Evolutionary conservation across 2,113 vertebrate species (phyloP).

Genomic region (Cavia porcellus): DNA sequence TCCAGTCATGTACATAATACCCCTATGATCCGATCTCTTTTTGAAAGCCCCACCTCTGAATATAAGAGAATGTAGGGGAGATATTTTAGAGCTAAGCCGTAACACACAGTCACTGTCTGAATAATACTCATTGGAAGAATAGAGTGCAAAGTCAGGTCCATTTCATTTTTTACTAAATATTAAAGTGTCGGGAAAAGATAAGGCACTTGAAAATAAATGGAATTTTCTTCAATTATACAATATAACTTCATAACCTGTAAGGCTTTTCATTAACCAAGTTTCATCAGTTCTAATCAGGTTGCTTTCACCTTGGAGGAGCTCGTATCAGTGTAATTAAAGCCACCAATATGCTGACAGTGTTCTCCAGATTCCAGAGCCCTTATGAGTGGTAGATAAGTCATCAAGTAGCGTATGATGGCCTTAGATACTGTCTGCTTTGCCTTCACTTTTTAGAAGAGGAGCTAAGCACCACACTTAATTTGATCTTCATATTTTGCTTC

Average conservation of each 20-base stretch:
- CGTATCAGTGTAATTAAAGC: slow-evolving; percentile 79
- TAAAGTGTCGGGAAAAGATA: slow-evolving; percentile 68
- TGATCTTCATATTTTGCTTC: slow-evolving; percentile 68
- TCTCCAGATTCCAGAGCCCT: slow-evolving; percentile 73
- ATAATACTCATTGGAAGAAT: slow-evolving; percentile 47
- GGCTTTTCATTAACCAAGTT: slow-evolving; percentile 82
- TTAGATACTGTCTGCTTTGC: slow-evolving; percentile 41
- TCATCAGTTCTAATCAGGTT: slow-evolving; percentile 80
- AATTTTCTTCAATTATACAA: slow-evolving; percentile 80
- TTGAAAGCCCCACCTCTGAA: not conserved
- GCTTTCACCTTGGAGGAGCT: slow-evolving; percentile 67
- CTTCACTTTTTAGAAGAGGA: slow-evolving; percentile 69
- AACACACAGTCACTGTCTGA: slow-evolving; percentile 9
- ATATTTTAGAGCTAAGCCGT: not conserved
- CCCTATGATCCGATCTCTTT: not conserved
- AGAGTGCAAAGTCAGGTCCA: slow-evolving; percentile 56
- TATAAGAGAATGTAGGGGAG: not conserved
- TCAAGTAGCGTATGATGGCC: slow-evolving; percentile 50
- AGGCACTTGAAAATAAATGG: slow-evolving; percentile 71
- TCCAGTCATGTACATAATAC: not conserved
- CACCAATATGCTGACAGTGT: slow-evolving; percentile 78
- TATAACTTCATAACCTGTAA: slow-evolving; percentile 79
- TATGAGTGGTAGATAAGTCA: slow-evolving; percentile 72
- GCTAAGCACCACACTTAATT: slow-evolving; percentile 70
- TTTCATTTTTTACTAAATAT: slow-evolving; percentile 66